Conservation (phyloP, 2,113 vertebrate genomes). For the Ursus arctos region DNA sequence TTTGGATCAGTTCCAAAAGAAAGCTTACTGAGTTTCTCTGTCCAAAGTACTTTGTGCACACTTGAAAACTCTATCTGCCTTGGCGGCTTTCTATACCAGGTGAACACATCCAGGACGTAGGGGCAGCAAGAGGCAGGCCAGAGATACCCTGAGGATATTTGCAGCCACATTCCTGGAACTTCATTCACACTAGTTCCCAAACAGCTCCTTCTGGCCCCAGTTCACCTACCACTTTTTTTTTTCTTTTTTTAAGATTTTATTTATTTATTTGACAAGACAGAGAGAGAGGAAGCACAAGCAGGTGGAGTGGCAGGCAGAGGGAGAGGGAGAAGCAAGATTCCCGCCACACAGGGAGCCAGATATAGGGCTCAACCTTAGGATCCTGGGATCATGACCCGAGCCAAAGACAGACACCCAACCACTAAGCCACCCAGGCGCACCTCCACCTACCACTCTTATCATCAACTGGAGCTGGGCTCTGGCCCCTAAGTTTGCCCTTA, state of each 20-base stretch:
- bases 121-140: background rate
- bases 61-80: background rate
- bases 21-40: background rate
- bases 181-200: background rate
- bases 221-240: too few relatives aligned
- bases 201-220: background rate
- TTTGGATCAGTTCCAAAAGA: conserved; percentile 5
- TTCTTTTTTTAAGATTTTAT: too few relatives aligned
- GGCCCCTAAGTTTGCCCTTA: background rate
- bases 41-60: background rate
- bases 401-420: too few relatives aligned
- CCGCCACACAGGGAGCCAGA: too few relatives aligned
- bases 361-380: too few relatives aligned
- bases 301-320: too few relatives aligned
- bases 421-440: too few relatives aligned
- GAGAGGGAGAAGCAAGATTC: too few relatives aligned
- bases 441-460: background rate
- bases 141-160: background rate
- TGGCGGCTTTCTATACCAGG: background rate
- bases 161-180: background rate
- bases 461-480: background rate
- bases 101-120: background rate
- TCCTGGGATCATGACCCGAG: too few relatives aligned
- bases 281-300: too few relatives aligned
- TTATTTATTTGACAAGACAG: too few relatives aligned